phyloP scores from a whole-genome alignment of 1,140 invertebrate species.

The Hylyphantes graminicola region DNA sequence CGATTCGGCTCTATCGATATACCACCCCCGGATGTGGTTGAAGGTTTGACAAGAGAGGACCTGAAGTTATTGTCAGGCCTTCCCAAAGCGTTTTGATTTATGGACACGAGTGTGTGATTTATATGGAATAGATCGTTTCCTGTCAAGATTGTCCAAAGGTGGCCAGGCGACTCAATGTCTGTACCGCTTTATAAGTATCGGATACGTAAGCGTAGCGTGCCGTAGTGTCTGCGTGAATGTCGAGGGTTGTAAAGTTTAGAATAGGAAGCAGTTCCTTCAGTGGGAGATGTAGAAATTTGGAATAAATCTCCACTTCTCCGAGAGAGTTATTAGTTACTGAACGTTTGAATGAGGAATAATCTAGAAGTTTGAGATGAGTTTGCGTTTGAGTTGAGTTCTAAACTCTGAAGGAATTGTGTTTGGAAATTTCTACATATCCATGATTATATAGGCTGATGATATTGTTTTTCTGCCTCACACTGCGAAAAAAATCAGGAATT shows the following conservation, averaged over 20 bases:
- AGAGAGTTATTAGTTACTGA: too few species aligned
- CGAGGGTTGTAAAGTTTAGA: not conserved
- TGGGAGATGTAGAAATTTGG: not conserved
- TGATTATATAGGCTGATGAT: too few species aligned
- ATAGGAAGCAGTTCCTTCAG: not conserved
- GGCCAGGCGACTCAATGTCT: constrained; percentile 14
- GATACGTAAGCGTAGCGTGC: constrained; percentile 10
- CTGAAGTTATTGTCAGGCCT: constrained; percentile 47
- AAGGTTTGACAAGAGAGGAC: constrained; percentile 41
- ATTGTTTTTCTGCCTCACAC: too few species aligned
- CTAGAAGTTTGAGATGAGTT: too few species aligned
- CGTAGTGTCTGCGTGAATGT: not conserved
- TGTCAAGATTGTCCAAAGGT: constrained; percentile 31
- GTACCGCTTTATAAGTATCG: not conserved
- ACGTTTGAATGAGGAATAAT: too few species aligned
- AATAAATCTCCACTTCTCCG: too few species aligned
- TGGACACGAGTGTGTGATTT: constrained; percentile 44
- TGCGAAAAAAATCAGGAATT: too few species aligned
- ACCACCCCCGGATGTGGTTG: constrained; percentile 30
- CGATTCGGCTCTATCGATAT: constrained; percentile 42
- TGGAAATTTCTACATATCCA: too few species aligned
- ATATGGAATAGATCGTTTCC: constrained; percentile 52
- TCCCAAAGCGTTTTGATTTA: constrained; percentile 51
- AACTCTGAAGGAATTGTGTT: too few species aligned
- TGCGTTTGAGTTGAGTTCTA: too few species aligned